These are phyloP conservation scores for Bemisia tabaci DNA, from an alignment of 1,140 invertebrate species.

Conservation along the genomic window DNA sequence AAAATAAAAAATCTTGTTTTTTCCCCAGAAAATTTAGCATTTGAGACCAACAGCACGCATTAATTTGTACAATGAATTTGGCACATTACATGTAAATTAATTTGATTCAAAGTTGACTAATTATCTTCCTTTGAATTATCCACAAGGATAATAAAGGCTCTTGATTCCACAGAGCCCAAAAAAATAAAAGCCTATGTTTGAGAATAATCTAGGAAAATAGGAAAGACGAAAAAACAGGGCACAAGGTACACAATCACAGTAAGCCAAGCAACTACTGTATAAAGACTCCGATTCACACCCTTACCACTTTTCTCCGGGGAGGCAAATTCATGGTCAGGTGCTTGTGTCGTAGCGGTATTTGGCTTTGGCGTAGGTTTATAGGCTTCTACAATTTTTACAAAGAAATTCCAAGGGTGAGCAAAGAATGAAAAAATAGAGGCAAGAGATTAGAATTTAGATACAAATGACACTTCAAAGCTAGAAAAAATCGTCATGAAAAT, in stretches of 20 bases:
- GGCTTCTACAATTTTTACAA: neutral
- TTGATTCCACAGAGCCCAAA: too few relatives aligned
- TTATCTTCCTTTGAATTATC: too few relatives aligned
- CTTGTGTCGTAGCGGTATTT: neutral
- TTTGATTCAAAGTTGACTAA: too few relatives aligned
- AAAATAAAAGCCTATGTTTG: too few relatives aligned
- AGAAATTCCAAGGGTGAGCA: neutral
- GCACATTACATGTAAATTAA: too few relatives aligned
- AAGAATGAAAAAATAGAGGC: neutral
- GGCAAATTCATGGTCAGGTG: neutral
- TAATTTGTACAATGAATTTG: too few relatives aligned
- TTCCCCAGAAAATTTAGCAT: too few relatives aligned
- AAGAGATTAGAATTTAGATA: neutral
- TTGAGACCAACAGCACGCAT: too few relatives aligned
- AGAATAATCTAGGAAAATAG: too few relatives aligned
- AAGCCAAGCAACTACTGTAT: neutral
- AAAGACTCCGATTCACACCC: neutral
- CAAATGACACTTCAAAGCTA: neutral
- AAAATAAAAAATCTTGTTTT: too few relatives aligned
- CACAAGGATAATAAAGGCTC: too few relatives aligned
- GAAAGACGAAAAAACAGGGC: too few relatives aligned
- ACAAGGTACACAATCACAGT: neutral
- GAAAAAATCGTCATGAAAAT: neutral
- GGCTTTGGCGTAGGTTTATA: neutral
- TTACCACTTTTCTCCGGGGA: neutral